These are phyloP conservation scores for Notoglanidium macrostoma DNA, from an alignment of 2,797 vertebrate species.

Conservation along the genomic window DNA sequence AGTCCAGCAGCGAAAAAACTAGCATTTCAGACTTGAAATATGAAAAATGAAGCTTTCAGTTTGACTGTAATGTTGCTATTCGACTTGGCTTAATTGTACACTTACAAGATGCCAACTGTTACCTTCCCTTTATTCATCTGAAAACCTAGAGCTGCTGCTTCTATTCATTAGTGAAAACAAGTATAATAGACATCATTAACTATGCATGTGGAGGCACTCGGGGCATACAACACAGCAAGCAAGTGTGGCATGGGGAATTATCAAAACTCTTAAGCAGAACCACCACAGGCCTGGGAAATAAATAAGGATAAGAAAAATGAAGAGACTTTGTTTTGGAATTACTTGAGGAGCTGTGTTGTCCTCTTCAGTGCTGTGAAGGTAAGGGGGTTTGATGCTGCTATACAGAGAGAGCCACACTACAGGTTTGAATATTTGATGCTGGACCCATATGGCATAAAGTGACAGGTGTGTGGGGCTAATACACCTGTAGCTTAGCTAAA, in stretches of 20 bases:
- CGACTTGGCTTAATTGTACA: constrained; percentile 5
- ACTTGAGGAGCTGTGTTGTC: constrained; percentile 62
- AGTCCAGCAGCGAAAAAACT: neutral
- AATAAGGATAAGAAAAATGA: constrained; percentile 57
- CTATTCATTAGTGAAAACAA: constrained; percentile 75
- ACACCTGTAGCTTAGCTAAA: neutral
- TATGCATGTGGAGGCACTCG: constrained; percentile 81
- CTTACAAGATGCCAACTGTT: constrained; percentile 50
- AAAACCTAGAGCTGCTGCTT: constrained; percentile 66
- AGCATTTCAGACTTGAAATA: neutral
- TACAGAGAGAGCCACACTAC: constrained; percentile 46
- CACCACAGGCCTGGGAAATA: constrained; percentile 47
- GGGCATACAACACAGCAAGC: constrained; percentile 59
- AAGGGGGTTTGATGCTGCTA: constrained; percentile 53
- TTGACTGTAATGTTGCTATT: neutral
- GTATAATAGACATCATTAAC: constrained; percentile 93
- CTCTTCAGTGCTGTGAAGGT: constrained; percentile 61
- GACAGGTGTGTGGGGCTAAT: constrained; percentile 30
- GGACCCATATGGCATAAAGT: constrained; percentile 70
- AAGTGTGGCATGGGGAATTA: constrained; percentile 52
- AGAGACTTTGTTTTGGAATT: constrained; percentile 70
- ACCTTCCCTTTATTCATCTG: constrained; percentile 59
- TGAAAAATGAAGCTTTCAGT: neutral
- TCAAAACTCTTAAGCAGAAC: constrained; percentile 45
- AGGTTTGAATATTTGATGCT: constrained; percentile 74